Evolutionary conservation across 2,113 vertebrate species (phyloP).

Genomic region (Ptyas mucosa): DNA sequence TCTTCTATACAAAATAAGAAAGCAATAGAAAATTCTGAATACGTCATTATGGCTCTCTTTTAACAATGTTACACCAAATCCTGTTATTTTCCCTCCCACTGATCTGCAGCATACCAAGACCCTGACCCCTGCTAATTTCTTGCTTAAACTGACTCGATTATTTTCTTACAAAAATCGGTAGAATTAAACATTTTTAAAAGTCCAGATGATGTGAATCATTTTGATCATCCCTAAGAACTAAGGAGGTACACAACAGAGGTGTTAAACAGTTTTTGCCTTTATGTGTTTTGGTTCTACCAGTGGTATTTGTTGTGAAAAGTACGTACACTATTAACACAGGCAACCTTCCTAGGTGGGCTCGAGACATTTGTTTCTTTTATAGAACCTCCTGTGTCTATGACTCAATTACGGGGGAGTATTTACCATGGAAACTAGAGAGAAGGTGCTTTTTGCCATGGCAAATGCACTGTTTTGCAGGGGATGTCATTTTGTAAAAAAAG

Average conservation of each 20-base stretch:
- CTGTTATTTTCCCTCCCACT: background rate
- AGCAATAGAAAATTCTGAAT: background rate
- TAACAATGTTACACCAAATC: background rate
- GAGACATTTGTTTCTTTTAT: background rate
- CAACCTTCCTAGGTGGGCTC: background rate
- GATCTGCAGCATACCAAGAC: background rate
- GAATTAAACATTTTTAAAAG: background rate
- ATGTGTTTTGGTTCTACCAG: background rate
- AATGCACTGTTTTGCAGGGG: conserved; percentile 7
- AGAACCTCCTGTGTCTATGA: conserved; percentile 29
- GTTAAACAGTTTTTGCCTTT: background rate
- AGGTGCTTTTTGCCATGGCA: conserved; percentile 35
- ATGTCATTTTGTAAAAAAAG: conserved; percentile 15
- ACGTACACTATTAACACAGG: conserved; percentile 22
- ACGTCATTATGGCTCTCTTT: background rate
- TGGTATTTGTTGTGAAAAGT: background rate
- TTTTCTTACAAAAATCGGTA: background rate
- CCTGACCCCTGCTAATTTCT: background rate
- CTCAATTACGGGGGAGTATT: conserved; percentile 38
- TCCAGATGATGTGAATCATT: background rate
- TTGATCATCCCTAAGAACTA: accelerated
- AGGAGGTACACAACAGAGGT: background rate
- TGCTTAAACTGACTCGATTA: background rate
- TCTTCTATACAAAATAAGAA: background rate
- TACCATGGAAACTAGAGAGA: conserved; percentile 53